Conservation (phyloP, 2,113 vertebrate species). For the Lipotes vexillifer region DNA sequence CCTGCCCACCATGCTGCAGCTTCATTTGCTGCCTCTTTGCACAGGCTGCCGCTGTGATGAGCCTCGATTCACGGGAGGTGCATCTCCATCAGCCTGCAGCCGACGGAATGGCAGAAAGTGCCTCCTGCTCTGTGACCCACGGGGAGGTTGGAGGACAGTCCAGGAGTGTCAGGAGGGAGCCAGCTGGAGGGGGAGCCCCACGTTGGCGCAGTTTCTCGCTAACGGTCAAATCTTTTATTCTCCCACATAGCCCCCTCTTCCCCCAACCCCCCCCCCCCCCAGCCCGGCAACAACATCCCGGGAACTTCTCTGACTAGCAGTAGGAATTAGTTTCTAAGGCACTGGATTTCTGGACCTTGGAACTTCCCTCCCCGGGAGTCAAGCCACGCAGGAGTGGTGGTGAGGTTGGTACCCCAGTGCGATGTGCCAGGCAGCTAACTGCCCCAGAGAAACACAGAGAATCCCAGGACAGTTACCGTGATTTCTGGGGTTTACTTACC, state of each 20-base stretch:
- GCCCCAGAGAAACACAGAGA: background rate
- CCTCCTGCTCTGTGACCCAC: accelerated
- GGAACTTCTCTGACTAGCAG: background rate
- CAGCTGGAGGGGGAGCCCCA: background rate
- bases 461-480: background rate
- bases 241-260: background rate
- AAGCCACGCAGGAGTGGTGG: too few relatives aligned
- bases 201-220: background rate
- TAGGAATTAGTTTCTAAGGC: background rate
- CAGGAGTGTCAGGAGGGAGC: background rate
- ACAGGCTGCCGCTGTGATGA: accelerated
- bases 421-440: too few relatives aligned
- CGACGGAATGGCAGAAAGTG: background rate
- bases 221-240: background rate
- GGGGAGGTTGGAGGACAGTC: background rate
- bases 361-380: background rate
- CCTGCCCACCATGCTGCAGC: background rate
- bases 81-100: accelerated
- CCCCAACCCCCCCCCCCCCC: accelerated
- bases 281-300: background rate
- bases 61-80: accelerated
- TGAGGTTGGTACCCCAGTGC: accelerated
- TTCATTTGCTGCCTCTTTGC: background rate
- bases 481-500: background rate
- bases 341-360: background rate